Percentiles rank a stretch among this genome's conserved stretches.
These are phyloP conservation scores for Phengaris arion DNA, from an alignment of 2,888 invertebrate genomes.

Conservation along the genomic window DNA sequence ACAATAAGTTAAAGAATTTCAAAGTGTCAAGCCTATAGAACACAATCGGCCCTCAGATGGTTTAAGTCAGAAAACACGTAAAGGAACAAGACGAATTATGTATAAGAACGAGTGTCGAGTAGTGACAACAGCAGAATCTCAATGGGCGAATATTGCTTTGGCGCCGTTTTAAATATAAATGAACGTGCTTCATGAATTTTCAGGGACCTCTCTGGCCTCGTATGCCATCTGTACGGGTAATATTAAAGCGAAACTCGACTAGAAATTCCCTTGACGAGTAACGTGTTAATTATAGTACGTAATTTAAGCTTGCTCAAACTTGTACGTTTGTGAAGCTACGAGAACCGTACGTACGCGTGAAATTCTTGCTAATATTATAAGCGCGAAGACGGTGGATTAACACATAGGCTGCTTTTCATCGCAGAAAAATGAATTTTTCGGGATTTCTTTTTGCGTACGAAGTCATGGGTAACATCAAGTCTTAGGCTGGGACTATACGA, in stretches of 20 bases:
- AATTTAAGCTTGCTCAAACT: background rate
- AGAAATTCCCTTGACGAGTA: conserved; percentile 21
- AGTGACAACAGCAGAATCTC: conserved; percentile 4
- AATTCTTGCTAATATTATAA: too few species aligned
- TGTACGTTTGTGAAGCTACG: too few species aligned
- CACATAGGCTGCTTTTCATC: too few species aligned
- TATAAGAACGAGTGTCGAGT: background rate
- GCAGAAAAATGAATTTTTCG: too few species aligned
- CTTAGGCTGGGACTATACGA: too few species aligned
- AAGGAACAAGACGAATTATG: background rate
- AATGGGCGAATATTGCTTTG: conserved; percentile 17
- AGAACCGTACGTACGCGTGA: too few species aligned
- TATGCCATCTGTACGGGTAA: conserved; percentile 6
- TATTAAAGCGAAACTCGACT: background rate
- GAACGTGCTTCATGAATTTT: conserved; percentile 27
- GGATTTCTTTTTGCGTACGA: too few species aligned
- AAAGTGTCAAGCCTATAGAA: too few species aligned
- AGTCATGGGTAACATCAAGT: too few species aligned
- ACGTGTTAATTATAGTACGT: background rate
- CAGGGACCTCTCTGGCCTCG: background rate
- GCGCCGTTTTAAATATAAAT: conserved; percentile 26
- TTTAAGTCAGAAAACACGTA: background rate
- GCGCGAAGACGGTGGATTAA: too few species aligned
- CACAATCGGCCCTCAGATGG: background rate
- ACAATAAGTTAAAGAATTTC: too few species aligned